Percentiles rank a stretch among this genome's conserved stretches.
Conservation (phyloP, 2,888 invertebrate species). For the Apamea monoglypha region DNA sequence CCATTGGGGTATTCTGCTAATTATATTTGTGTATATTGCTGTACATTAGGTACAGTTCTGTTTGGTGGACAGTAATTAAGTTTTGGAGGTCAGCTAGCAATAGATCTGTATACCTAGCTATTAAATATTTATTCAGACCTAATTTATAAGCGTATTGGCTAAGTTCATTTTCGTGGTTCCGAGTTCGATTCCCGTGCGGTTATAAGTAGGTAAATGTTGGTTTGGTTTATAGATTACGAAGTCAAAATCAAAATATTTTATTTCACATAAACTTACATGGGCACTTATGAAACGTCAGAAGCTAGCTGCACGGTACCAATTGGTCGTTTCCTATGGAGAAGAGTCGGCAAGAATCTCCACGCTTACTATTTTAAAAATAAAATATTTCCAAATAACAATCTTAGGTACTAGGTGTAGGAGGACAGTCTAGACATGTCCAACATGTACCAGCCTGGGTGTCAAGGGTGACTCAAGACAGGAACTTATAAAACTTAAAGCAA, state of each 20-base stretch:
- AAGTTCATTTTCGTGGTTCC: background rate
- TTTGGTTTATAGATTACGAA: background rate
- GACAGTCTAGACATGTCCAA: no score
- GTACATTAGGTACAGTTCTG: background rate
- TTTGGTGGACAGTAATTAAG: constrained; percentile 27
- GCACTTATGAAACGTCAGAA: no score
- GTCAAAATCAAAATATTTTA: no score
- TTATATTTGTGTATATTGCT: constrained; percentile 45
- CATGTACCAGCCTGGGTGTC: no score
- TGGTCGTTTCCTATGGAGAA: no score
- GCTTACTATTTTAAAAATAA: no score
- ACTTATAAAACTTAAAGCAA: background rate
- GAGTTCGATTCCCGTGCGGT: background rate
- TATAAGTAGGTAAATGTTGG: background rate
- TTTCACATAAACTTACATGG: no score
- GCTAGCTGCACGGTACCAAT: no score
- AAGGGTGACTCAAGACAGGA: background rate
- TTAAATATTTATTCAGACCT: background rate
- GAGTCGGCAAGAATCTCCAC: no score
- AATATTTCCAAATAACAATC: no score
- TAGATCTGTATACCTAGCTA: background rate
- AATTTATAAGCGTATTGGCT: background rate
- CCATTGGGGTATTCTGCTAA: constrained; percentile 39
- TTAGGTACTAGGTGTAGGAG: no score
- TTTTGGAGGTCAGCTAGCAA: background rate